Evolutionary conservation across 2,888 invertebrate species (phyloP), one percentile per base, ranked within the genome.

Genomic region (Ryuthela nishihirai): DNA sequence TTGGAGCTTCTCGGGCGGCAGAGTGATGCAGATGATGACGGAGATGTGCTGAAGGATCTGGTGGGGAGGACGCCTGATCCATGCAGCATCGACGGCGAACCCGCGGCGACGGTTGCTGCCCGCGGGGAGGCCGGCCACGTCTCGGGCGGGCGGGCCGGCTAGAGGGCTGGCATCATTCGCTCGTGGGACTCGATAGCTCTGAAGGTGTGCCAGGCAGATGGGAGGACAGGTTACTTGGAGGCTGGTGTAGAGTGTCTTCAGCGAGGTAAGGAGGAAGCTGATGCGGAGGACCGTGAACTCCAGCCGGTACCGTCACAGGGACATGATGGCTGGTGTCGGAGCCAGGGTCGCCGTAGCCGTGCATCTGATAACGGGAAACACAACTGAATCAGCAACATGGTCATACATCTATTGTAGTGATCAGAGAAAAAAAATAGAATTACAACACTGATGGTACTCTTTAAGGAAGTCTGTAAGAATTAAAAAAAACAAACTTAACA

Each of bases 301-400:
- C 55, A 6, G 48, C 53, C 7, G 48, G 53, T 26, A 54, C 36
- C 44, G 77, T 38, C 58, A 80, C 80, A 61, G 78, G 62, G 23
- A 68, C 67, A 65, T 69, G 70, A 58, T 70, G 68, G n/a, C n/a
- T n/a, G n/a, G n/a, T n/a, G 89, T 78, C 62, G 3, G 64, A 53
- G 25, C 54, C 53, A 0, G 50, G 49, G 32, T 64, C 65, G 73
- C 90, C 90, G 73, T 91, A 91, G 59, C 91, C 91, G 72, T 91
- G 91, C 90, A 92, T 90, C 90, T 91, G 79, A 0, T 78, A 77
- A 23, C 40, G n/a, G n/a, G n/a, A n/a, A n/a, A n/a, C n/a, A n/a
- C n/a, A n/a, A n/a, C n/a, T n/a, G n/a, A n/a, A n/a, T n/a, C n/a
- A n/a, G n/a, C n/a, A n/a, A n/a, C n/a, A n/a, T n/a, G n/a, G n/a